Evolutionary conservation across 2,113 vertebrate genomes (phyloP).

Genomic region (Sula dactylatra): DNA sequence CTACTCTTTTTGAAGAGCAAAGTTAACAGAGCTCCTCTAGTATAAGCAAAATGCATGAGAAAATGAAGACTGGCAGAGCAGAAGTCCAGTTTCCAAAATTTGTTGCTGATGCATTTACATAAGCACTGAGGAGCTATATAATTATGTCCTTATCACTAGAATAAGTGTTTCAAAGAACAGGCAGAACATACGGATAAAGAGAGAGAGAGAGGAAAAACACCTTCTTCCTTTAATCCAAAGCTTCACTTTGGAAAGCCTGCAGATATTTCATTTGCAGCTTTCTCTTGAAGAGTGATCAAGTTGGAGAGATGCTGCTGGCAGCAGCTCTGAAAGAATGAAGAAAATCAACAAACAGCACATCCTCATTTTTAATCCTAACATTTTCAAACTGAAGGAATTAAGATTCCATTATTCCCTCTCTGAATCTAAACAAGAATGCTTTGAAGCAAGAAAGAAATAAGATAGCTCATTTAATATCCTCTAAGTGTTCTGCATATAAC

Average conservation of each 20-base stretch:
- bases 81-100: neutral
- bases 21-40: neutral
- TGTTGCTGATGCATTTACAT: neutral
- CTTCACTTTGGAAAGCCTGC: slow-evolving; percentile 25
- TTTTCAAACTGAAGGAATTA: slow-evolving; percentile 56
- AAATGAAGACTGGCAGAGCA: neutral
- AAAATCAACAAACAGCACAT: neutral
- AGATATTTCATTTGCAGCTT: slow-evolving; percentile 18
- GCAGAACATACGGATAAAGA: neutral
- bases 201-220: neutral
- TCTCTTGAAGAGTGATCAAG: slow-evolving; percentile 49
- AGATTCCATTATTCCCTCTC: slow-evolving; percentile 40
- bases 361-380: slow-evolving; percentile 45
- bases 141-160: slow-evolving; percentile 12
- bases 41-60: neutral
- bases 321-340: neutral
- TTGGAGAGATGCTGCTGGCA: neutral
- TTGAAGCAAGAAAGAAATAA: slow-evolving; percentile 12
- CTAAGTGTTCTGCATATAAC: slow-evolving; percentile 3
- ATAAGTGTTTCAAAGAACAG: slow-evolving; percentile 31
- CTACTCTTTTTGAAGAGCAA: neutral
- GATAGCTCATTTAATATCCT: neutral
- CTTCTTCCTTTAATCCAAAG: slow-evolving; percentile 8
- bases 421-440: slow-evolving; percentile 35
- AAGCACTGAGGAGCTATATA: neutral